Conservation (phyloP, 2,797 vertebrate genomes). For the Lycodopsis pacificus region DNA sequence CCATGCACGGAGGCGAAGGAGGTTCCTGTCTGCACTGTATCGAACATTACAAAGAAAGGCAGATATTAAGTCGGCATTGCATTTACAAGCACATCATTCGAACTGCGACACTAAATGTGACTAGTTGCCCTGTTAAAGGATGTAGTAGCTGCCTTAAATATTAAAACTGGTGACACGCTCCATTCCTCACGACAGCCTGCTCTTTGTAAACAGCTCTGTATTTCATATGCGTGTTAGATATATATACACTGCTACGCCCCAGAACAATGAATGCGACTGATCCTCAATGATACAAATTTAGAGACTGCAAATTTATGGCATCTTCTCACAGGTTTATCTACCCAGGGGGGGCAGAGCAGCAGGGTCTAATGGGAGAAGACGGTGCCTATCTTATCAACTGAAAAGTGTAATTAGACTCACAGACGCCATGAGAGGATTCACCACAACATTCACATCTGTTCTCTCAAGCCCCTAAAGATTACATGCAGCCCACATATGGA, state of each 20-base stretch:
- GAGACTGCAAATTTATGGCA: constrained; percentile 5
- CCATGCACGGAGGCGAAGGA: constrained; percentile 91
- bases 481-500: constrained; percentile 35
- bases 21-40: constrained; percentile 92
- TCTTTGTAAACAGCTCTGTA: not conserved
- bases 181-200: not conserved
- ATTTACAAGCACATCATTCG: not conserved
- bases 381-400: constrained; percentile 48
- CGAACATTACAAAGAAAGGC: constrained; percentile 41
- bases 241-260: not conserved
- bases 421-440: constrained; percentile 63
- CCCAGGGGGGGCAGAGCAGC: constrained; percentile 34
- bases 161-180: not conserved
- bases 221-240: not conserved
- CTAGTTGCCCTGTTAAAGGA: not conserved
- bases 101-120: not conserved
- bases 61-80: constrained; percentile 2
- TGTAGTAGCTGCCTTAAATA: not conserved
- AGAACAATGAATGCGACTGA: not conserved
- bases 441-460: constrained; percentile 69
- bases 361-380: constrained; percentile 44
- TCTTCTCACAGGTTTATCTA: constrained; percentile 19
- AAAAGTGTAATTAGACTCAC: constrained; percentile 70
- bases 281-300: not conserved
- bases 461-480: constrained; percentile 56